Percentiles rank a stretch among this genome's conserved stretches.
These are phyloP conservation scores for Lydus trimaculatus DNA, from an alignment of 2,888 invertebrate species.

Conservation along the genomic window DNA sequence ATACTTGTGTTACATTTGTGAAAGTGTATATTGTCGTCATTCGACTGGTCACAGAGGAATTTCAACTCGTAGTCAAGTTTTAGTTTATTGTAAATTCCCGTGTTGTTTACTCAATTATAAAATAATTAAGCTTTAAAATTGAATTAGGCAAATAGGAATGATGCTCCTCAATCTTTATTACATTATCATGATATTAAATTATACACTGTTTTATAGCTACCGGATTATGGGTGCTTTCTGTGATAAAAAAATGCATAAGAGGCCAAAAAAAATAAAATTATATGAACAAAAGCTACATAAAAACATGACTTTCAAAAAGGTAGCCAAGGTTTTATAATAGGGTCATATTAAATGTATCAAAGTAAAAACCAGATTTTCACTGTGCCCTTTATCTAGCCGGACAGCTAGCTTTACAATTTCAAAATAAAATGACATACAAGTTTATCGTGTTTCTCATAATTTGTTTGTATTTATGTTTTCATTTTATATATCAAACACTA, in stretches of 20 bases:
- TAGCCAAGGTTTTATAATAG: background rate
- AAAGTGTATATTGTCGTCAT: background rate
- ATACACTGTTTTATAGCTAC: background rate
- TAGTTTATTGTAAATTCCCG: slow-evolving; percentile 37
- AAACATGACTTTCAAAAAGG: background rate
- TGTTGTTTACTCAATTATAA: slow-evolving; percentile 38
- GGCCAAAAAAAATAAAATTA: background rate
- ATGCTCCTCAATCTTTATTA: background rate
- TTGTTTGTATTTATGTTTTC: background rate
- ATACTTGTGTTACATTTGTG: background rate
- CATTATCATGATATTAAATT: background rate
- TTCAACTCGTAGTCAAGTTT: slow-evolving; percentile 29
- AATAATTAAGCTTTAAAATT: slow-evolving; percentile 27
- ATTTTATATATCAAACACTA: background rate
- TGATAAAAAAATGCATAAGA: background rate
- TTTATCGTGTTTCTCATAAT: background rate
- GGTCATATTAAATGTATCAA: background rate
- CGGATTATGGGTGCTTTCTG: background rate
- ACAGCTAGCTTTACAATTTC: background rate
- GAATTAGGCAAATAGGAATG: background rate
- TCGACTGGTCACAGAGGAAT: slow-evolving; percentile 32
- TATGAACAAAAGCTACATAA: background rate
- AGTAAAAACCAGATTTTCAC: background rate
- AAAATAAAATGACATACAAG: no score
- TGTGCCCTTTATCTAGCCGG: background rate